Evolutionary conservation across 1,140 invertebrate genomes (phyloP).

Genomic region (Formica selysi): DNA sequence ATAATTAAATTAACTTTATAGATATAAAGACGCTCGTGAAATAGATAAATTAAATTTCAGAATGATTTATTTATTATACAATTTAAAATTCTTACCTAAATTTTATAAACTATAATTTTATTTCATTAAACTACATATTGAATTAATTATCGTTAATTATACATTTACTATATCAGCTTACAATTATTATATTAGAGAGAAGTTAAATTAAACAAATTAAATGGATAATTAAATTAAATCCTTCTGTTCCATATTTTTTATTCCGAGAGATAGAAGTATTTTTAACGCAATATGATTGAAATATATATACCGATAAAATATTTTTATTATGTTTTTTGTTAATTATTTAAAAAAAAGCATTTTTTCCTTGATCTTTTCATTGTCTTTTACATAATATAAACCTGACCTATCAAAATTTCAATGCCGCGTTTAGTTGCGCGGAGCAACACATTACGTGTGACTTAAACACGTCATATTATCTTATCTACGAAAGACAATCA

Average conservation of each 20-base stretch:
- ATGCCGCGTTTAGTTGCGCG: conserved; percentile 32
- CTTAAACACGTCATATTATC: conserved; percentile 58
- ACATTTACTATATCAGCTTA: too few species aligned
- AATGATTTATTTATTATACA: neutral
- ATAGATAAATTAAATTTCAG: neutral
- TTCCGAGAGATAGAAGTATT: neutral
- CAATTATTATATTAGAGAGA: neutral
- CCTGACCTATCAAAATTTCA: conserved; percentile 48
- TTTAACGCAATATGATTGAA: neutral
- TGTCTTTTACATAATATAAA: neutral
- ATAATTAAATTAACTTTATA: neutral
- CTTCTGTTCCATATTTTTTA: neutral
- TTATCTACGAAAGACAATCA: conserved; percentile 69
- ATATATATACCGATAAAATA: neutral
- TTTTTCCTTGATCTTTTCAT: too few species aligned
- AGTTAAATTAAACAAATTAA: neutral
- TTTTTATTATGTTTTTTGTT: neutral
- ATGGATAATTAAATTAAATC: neutral
- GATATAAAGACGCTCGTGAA: neutral
- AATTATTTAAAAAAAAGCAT: neutral
- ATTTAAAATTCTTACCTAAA: too few species aligned
- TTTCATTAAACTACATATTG: neutral
- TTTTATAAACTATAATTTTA: neutral
- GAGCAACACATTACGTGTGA: conserved; percentile 40
- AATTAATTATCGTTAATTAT: neutral